Conservation (phyloP, 2,797 vertebrate genomes). For the Melanotaenia nigrans region DNA sequence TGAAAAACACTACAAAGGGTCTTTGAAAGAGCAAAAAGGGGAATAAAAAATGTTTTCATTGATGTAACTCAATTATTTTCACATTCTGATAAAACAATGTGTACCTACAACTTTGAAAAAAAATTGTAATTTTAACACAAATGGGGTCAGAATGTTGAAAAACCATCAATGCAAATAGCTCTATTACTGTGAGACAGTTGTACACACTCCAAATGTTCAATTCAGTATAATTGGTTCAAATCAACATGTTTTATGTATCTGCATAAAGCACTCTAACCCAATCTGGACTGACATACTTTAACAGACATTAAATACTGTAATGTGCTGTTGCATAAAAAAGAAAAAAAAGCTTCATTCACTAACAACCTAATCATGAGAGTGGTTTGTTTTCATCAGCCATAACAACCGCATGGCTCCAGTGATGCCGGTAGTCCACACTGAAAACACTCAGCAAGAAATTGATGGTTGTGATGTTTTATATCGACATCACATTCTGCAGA, state of each 20-base stretch:
- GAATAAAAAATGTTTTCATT: slow-evolving; percentile 8
- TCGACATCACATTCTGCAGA: background rate
- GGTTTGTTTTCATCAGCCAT: background rate
- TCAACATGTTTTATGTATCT: slow-evolving; percentile 32
- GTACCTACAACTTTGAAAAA: background rate
- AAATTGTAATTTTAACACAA: background rate
- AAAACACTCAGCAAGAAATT: background rate
- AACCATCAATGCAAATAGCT: background rate
- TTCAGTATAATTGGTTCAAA: background rate
- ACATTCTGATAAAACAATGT: background rate
- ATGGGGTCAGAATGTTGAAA: background rate
- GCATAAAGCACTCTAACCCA: slow-evolving; percentile 51
- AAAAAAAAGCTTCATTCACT: slow-evolving; percentile 19
- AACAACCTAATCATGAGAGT: slow-evolving; percentile 28
- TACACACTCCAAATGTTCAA: background rate
- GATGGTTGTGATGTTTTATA: background rate
- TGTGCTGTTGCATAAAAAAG: slow-evolving; percentile 27
- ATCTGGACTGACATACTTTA: slow-evolving; percentile 3
- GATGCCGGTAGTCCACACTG: background rate
- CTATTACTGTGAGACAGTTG: background rate
- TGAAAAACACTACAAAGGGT: background rate
- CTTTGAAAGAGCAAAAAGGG: background rate
- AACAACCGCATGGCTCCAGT: background rate
- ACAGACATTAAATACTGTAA: slow-evolving; percentile 26
- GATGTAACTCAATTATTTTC: background rate